Base-by-base conservation (phyloP, 2,797 vertebrate genomes). In the Falco naumanni region DNA sequence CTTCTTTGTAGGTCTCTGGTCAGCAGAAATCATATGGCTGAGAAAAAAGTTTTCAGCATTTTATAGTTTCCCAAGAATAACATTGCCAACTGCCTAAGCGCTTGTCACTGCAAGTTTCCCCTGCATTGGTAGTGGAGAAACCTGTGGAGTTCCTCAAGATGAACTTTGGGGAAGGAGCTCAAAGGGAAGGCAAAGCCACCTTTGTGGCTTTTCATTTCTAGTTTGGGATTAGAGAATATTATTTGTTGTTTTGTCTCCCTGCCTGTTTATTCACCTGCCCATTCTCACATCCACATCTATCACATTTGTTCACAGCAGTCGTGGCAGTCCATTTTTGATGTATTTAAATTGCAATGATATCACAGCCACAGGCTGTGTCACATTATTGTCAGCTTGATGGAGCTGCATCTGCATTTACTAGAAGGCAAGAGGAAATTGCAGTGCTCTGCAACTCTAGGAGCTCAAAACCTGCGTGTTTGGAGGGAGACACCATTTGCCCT, bases 11-110 rank as follows among this genome's bases (percentile, higher is more conserved):
- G 29, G 16, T 74, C 71, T 91, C 57, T 1, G 10, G 68, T 69
- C 81, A 71, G 48, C 51, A 76, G 37, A 81, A 84, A 94, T 96
- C 57, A 31, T 68, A 93, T 47, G 90, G 51, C 33, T 57, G 74
- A 48, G 25, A 15, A 33, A 69, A 51, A 65, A 71, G 3, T 1
- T 39, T 59, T 90, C 43, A 79, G 25, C 11, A 21, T 88, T 93
- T 87, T 93, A 65, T 53, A 14, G 28, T 33, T 96, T 87, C 57
- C 72, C 84, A 78, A 71, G 25, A 87, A 43, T 60, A 83, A 53
- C 14, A 34, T 11, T 72, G n/a, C 21, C 56, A 60, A 13, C 39
- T 85, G 43, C 64, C 34, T 78, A 5, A 48, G 17, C 6, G 0
- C 25, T 84, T 12, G 0, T 61, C 47, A 31, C 24, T 82, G 51